phyloP scores from a whole-genome alignment of 1,140 invertebrate species.

The Euwallacea similis region DNA sequence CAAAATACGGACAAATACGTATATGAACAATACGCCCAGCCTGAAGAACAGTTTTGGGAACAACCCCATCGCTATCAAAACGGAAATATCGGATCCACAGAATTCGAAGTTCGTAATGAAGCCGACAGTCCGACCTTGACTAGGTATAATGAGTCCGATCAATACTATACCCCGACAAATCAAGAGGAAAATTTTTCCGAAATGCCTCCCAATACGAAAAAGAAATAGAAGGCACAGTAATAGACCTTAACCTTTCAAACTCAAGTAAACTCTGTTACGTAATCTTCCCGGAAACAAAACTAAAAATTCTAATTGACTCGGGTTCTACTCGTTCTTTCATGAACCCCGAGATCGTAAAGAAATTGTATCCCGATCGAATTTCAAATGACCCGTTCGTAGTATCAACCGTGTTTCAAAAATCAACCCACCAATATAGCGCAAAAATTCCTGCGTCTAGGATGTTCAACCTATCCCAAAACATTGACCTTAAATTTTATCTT shows the following conservation, averaged over 20 bases:
- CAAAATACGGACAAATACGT: too few species aligned
- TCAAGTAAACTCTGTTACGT: background rate
- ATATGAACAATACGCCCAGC: too few species aligned
- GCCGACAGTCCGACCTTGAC: too few species aligned
- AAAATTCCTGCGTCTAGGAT: constrained; percentile 12
- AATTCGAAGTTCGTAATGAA: too few species aligned
- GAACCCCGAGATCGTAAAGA: constrained; percentile 13
- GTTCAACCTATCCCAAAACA: constrained; percentile 6
- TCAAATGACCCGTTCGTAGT: constrained; percentile 23
- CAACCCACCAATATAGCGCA: constrained; percentile 19
- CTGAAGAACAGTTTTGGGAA: background rate
- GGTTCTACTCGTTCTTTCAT: constrained; percentile 25
- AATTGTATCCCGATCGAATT: constrained; percentile 17
- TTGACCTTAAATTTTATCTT: constrained; percentile 23
- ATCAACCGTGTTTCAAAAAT: constrained; percentile 30
- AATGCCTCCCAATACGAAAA: background rate
- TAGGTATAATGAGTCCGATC: too few species aligned
- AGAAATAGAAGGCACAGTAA: background rate
- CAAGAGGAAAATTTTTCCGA: background rate
- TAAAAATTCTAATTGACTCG: constrained; percentile 29
- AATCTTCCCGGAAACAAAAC: constrained; percentile 11
- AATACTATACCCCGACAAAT: background rate
- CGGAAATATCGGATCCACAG: background rate
- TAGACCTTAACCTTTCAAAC: background rate
- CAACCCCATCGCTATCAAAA: too few species aligned